Conservation (phyloP, 2,113 vertebrate species). For the Neopipo cinnamomea region DNA sequence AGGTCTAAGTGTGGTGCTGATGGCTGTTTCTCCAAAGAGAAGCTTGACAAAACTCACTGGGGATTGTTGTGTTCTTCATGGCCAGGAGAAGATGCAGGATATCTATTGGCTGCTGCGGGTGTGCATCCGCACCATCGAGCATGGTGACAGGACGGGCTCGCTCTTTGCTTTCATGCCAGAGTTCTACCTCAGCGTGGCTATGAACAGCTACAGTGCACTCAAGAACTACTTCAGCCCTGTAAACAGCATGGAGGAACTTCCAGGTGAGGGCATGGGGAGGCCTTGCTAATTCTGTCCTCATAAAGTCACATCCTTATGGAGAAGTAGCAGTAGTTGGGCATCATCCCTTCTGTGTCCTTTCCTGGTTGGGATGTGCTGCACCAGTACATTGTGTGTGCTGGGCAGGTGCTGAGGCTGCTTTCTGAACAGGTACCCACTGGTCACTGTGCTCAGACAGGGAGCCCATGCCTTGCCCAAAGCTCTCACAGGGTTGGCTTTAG, state of each 20-base stretch:
- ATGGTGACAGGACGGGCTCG: conserved; percentile 83
- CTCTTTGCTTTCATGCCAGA: conserved; percentile 93
- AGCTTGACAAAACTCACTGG: background rate
- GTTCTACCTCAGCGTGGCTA: conserved; percentile 97
- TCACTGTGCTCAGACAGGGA: background rate
- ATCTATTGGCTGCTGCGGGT: conserved; percentile 93
- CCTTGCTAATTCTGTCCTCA: background rate
- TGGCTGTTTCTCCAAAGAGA: background rate
- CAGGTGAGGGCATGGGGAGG: conserved; percentile 72
- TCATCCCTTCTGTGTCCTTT: background rate
- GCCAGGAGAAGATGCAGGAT: conserved; percentile 96
- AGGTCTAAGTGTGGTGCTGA: background rate
- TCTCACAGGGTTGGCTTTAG: background rate
- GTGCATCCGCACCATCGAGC: conserved; percentile 90
- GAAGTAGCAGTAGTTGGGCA: background rate
- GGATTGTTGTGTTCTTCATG: background rate
- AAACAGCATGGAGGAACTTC: conserved; percentile 93
- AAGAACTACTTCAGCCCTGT: conserved; percentile 98
- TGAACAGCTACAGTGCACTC: conserved; percentile 97
- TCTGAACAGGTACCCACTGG: background rate
- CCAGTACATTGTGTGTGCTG: background rate
- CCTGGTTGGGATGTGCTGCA: background rate
- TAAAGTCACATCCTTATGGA: background rate
- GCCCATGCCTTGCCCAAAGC: background rate
- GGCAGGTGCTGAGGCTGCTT: background rate